Conservation (phyloP, 2,888 invertebrate genomes). For the Tetramorium bicarinatum region DNA sequence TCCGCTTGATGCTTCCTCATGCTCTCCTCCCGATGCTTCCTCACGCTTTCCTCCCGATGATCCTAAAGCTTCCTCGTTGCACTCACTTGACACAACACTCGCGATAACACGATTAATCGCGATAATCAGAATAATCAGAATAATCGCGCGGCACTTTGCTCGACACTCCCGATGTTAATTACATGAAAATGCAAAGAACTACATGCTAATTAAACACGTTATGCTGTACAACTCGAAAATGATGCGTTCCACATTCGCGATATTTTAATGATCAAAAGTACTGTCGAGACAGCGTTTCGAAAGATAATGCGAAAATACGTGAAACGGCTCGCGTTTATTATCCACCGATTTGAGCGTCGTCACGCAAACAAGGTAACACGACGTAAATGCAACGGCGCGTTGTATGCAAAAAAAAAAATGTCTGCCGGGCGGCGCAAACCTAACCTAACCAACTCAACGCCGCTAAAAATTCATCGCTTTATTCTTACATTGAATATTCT, state of each 20-base stretch:
- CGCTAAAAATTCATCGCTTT: background rate
- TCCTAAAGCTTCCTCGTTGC: background rate
- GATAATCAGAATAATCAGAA: background rate
- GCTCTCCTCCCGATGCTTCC: too few relatives aligned
- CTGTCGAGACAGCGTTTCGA: background rate
- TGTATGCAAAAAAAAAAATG: background rate
- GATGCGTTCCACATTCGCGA: background rate
- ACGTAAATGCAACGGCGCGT: background rate
- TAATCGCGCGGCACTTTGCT: background rate
- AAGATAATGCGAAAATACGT: background rate
- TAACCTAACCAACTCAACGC: background rate
- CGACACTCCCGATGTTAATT: background rate
- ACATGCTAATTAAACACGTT: constrained; percentile 1
- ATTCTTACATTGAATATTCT: background rate
- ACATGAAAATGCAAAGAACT: background rate
- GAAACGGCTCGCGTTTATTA: background rate
- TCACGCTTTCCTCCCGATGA: background rate
- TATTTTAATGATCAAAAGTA: background rate
- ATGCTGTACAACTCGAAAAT: background rate
- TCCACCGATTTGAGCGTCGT: background rate
- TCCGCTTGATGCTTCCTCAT: background rate
- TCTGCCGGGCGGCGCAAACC: background rate
- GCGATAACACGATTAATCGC: background rate
- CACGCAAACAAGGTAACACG: background rate
- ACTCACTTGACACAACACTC: background rate